phyloP scores from a whole-genome alignment of 2,113 vertebrate species.

The Microcebus griseorufus region DNA sequence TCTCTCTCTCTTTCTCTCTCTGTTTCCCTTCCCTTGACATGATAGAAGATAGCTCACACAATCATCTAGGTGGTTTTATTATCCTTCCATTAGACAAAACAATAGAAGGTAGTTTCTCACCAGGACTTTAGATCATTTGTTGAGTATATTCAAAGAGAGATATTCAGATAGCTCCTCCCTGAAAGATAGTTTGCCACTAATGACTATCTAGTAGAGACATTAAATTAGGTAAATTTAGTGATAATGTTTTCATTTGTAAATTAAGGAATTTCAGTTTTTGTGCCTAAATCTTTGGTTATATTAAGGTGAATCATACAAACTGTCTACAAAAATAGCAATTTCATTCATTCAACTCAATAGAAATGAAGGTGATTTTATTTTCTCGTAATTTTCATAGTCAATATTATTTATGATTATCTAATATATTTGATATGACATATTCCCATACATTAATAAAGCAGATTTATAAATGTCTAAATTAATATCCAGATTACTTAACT shows the following conservation, averaged over 20 bases:
- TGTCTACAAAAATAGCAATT: not conserved
- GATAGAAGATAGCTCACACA: not conserved
- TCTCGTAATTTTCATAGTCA: not conserved
- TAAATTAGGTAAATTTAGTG: not conserved
- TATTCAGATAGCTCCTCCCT: not conserved
- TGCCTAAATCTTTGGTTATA: not conserved
- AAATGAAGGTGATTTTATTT: slow-evolving; percentile 5
- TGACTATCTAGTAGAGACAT: not conserved
- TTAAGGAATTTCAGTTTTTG: not conserved
- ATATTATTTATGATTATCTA: not conserved
- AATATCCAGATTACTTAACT: not conserved
- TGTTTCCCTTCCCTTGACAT: not conserved
- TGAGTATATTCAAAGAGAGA: not conserved
- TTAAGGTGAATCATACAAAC: not conserved
- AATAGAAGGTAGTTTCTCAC: not conserved
- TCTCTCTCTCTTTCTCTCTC: not conserved
- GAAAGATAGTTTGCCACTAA: not conserved
- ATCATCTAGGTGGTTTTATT: not conserved
- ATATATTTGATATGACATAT: not conserved
- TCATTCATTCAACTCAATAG: not conserved
- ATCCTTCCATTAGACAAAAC: not conserved
- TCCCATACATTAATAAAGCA: not conserved
- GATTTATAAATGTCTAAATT: not conserved
- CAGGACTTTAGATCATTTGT: not conserved
- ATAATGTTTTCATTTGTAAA: not conserved